Conservation (phyloP, 2,888 invertebrate species). For the Unio delphinus region DNA sequence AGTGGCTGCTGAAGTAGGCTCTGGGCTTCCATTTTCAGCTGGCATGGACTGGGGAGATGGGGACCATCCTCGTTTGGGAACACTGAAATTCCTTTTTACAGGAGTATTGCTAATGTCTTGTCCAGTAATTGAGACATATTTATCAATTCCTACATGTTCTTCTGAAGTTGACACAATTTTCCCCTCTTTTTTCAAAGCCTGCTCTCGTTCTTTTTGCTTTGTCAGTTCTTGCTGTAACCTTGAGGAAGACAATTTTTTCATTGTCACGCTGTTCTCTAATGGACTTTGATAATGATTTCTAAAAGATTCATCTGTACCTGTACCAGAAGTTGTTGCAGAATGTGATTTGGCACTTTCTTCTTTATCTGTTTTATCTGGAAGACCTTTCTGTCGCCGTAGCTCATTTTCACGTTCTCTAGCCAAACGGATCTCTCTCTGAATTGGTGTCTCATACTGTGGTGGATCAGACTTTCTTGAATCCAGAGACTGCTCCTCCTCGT, state of each 20-base stretch:
- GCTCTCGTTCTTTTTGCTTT: conserved; percentile 87
- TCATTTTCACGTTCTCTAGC: conserved; percentile 74
- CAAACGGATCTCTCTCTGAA: conserved; percentile 74
- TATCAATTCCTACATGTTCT: conserved; percentile 74
- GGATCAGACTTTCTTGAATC: conserved; percentile 9
- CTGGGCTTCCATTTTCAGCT: conserved; percentile 30
- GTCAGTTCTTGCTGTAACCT: conserved; percentile 92
- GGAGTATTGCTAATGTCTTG: conserved; percentile 29
- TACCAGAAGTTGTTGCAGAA: conserved; percentile 2
- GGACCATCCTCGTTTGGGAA: conserved; percentile 24
- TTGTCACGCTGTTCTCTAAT: conserved; percentile 34
- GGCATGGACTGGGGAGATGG: conserved; percentile 12
- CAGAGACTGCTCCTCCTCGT: conserved; percentile 18
- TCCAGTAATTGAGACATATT: conserved; percentile 52
- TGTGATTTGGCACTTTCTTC: conserved; percentile 8
- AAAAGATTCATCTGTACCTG: neutral
- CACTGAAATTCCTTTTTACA: conserved; percentile 57
- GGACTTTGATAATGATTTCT: neutral
- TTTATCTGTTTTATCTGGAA: conserved; percentile 33
- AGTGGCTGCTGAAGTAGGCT: conserved; percentile 18
- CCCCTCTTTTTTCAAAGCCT: conserved; percentile 82
- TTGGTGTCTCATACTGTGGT: conserved; percentile 72
- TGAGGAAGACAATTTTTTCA: conserved; percentile 72
- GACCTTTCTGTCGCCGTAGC: conserved; percentile 67
- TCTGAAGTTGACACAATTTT: conserved; percentile 76